phyloP scores from a whole-genome alignment of 1,140 invertebrate genomes.

The Drosophila nasuta region DNA sequence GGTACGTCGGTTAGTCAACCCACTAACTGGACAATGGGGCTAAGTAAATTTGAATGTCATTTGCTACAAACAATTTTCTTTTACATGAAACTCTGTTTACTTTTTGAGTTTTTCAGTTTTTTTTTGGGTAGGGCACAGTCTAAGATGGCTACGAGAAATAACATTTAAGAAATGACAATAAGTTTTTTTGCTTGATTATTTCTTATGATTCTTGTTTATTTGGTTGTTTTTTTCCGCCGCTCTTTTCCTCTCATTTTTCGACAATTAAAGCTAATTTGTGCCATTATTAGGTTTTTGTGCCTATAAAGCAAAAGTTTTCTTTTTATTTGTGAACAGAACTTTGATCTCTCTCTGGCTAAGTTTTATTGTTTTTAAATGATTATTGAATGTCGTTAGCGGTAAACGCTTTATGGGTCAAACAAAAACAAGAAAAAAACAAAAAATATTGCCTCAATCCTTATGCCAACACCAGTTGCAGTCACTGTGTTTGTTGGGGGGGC shows the following conservation, averaged over 20 bases:
- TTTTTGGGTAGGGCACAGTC: neutral
- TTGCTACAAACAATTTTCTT: slow-evolving; percentile 17
- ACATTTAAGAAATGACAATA: neutral
- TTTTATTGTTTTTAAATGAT: slow-evolving; percentile 62
- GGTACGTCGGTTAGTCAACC: slow-evolving; percentile 28
- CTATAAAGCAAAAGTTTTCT: slow-evolving; percentile 12
- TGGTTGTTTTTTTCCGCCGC: slow-evolving; percentile 6
- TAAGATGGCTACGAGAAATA: slow-evolving; percentile 2
- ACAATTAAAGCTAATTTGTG: slow-evolving; percentile 49
- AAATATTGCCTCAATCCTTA: slow-evolving; percentile 16
- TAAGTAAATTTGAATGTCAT: slow-evolving; percentile 37
- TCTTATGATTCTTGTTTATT: slow-evolving; percentile 1
- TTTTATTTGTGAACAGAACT: slow-evolving; percentile 28
- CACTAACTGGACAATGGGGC: slow-evolving; percentile 22
- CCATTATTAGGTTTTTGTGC: slow-evolving; percentile 23
- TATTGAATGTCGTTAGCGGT: slow-evolving; percentile 55
- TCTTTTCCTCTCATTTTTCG: slow-evolving; percentile 21
- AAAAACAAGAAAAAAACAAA: slow-evolving; percentile 7
- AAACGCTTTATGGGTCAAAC: slow-evolving; percentile 55
- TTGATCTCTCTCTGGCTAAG: slow-evolving; percentile 5
- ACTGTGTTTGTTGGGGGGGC: neutral
- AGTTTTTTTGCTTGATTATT: slow-evolving; percentile 4
- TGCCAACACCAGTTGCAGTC: slow-evolving; percentile 12
- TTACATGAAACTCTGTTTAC: slow-evolving; percentile 10
- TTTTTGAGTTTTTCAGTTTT: slow-evolving; percentile 6